Evolutionary conservation across 2,888 invertebrate genomes (phyloP).

Genomic region (Drosophila suboccidentalis): DNA sequence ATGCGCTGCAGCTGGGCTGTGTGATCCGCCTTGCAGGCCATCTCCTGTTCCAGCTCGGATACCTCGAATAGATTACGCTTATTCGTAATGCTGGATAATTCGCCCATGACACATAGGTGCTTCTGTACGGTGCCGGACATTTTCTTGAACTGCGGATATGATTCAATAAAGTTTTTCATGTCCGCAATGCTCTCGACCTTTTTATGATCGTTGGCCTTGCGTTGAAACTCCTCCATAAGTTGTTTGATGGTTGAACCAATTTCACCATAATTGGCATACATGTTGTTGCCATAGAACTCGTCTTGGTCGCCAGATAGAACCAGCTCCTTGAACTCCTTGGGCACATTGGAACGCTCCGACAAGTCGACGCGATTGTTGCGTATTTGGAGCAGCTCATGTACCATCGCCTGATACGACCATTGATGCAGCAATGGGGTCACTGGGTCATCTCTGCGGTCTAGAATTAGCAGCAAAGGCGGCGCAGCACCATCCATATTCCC

Average conservation of each 20-base stretch:
- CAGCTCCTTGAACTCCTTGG: slow-evolving; percentile 96
- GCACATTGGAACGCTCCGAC: slow-evolving; percentile 92
- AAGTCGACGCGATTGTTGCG: slow-evolving; percentile 97
- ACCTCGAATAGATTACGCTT: slow-evolving; percentile 93
- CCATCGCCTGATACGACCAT: slow-evolving; percentile 99
- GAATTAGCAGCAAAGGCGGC: slow-evolving; percentile 93
- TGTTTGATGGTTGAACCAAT: slow-evolving; percentile 98
- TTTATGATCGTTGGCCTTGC: slow-evolving; percentile 90
- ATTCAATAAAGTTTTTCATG: slow-evolving; percentile 99
- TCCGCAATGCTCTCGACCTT: slow-evolving; percentile 97
- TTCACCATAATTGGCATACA: slow-evolving; percentile 98
- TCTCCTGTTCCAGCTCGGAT: slow-evolving; percentile 96
- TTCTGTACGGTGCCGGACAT: slow-evolving; percentile 98
- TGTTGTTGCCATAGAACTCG: slow-evolving; percentile 97
- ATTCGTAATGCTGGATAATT: slow-evolving; percentile 94
- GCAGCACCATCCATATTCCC: slow-evolving; percentile 88
- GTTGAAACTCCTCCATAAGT: slow-evolving; percentile 98
- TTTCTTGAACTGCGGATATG: slow-evolving; percentile 99
- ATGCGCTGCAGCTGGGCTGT: slow-evolving; percentile 92
- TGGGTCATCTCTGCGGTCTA: slow-evolving; percentile 97
- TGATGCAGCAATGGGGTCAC: slow-evolving; percentile 97
- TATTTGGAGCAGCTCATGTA: slow-evolving; percentile 97
- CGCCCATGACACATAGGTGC: slow-evolving; percentile 98
- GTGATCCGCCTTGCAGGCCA: slow-evolving; percentile 95
- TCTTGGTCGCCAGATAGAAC: slow-evolving; percentile 98